Base-by-base conservation (phyloP, 2,797 vertebrate genomes). In the Dermochelys coriacea region DNA sequence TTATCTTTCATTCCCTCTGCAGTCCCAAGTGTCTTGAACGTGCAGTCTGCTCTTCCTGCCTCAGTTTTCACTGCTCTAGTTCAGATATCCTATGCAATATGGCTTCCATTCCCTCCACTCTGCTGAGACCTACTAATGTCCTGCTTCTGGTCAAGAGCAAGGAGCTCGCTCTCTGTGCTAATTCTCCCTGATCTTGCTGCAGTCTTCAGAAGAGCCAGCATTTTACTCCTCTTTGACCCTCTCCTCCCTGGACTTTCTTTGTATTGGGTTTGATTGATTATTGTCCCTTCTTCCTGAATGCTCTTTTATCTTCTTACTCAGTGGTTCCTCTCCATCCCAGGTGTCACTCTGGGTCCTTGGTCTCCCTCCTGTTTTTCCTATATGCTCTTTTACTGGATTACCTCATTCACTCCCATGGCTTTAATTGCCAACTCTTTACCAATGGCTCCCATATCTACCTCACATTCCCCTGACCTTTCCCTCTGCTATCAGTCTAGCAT, bases 401-500 rank as follows among this genome's bases (percentile, higher is more conserved):
- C 19, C 18, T 37, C 64, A 41, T 71, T 21, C 64, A 25, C 64
- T 11, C 19, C 41, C n/a, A 21, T 71, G n/a, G n/a, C 64, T 71
- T 71, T 23, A 71, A 71, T 41, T 71, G n/a, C n/a, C 5, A 23
- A n/a, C 64, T 71, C 37, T n/a, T 71, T 71, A 37, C 19, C 21
- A 68, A 31, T 74, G 19, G 47, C 91, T 92, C 64, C 34, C 80
- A 23, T 54, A 82, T 68, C 45, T 85, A 1, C 18, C 14, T 84
- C 10, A 11, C n/a, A 41, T 71, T 71, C 95, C 64, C 34, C 55
- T 92, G 75, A 79, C 37, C 41, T 68, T 94, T 88, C 59, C 74
- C 14, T 59, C 49, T 84, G 47, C 59, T 87, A 47, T 93, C 82
- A 83, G 37, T 88, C 77, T 75, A 78, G 92, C n/a, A 95, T 93